Percentiles rank a stretch among this genome's conserved stretches.
These are phyloP conservation scores for Ichneumon xanthorius DNA, from an alignment of 2,888 invertebrate genomes.

Conservation along the genomic window DNA sequence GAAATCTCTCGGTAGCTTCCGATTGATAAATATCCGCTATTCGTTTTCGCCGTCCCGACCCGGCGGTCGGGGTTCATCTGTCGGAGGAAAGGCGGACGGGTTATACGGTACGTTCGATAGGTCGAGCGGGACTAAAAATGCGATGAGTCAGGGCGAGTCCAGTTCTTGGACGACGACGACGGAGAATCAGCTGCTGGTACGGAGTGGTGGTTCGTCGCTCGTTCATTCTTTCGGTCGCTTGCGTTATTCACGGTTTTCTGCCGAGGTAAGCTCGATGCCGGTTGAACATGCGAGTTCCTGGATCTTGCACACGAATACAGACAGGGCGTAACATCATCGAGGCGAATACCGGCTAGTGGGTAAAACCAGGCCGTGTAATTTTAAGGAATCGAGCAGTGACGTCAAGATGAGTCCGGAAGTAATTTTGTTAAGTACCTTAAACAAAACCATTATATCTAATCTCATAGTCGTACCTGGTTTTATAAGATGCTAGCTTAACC, in stretches of 20 bases:
- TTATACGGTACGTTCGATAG: conserved; percentile 36
- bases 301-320: background rate
- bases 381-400: too few species aligned
- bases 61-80: conserved; percentile 36
- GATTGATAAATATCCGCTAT: conserved; percentile 50
- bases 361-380: too few species aligned
- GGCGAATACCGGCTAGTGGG: too few species aligned
- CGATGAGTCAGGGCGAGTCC: conserved; percentile 67
- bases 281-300: conserved; percentile 12
- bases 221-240: conserved; percentile 55
- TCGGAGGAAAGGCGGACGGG: conserved; percentile 14
- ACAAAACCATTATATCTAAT: too few species aligned
- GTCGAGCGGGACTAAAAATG: conserved; percentile 64
- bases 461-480: too few species aligned
- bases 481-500: too few species aligned
- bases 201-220: conserved; percentile 49
- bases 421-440: too few species aligned
- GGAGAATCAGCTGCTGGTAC: conserved; percentile 29
- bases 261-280: conserved; percentile 73
- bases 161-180: conserved; percentile 38
- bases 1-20: conserved; percentile 8
- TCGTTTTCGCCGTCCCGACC: conserved; percentile 19
- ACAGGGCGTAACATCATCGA: background rate
- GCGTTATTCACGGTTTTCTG: conserved; percentile 75
- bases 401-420: too few species aligned